A percentile compares a stretch with the other conserved stretches of the same genome.
These are phyloP conservation scores for Drosophila emarginata DNA, from an alignment of 2,888 invertebrate genomes.

Conservation along the genomic window DNA sequence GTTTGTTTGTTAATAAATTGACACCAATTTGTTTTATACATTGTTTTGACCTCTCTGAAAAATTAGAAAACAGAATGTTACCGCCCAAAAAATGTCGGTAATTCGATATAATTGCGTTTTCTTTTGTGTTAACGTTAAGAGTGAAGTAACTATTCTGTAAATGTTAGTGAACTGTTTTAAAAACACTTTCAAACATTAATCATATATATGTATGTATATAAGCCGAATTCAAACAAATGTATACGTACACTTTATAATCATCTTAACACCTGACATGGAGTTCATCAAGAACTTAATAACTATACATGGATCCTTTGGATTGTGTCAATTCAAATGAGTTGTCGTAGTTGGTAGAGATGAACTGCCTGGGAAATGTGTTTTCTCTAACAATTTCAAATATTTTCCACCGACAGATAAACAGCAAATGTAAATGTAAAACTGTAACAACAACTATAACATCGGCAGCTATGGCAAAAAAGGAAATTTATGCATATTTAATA, in stretches of 20 bases:
- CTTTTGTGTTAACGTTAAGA: too few species aligned
- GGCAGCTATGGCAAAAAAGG: constrained; percentile 46
- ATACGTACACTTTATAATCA: background rate
- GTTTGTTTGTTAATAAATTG: too few species aligned
- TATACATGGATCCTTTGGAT: background rate
- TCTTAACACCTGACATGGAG: background rate
- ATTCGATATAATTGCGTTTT: too few species aligned
- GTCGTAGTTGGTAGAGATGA: background rate
- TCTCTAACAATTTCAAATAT: constrained; percentile 65
- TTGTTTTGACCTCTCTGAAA: too few species aligned
- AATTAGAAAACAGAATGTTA: too few species aligned
- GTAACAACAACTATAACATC: constrained; percentile 25
- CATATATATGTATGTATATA: too few species aligned
- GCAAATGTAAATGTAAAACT: constrained; percentile 66
- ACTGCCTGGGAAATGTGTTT: constrained; percentile 15
- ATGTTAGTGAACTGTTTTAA: too few species aligned
- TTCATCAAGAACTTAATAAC: background rate
- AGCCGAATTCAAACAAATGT: too few species aligned
- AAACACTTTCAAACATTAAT: too few species aligned
- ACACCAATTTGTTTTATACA: too few species aligned
- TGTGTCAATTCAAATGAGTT: constrained; percentile 9
- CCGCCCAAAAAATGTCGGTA: too few species aligned
- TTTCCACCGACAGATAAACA: constrained; percentile 66
- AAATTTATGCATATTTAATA: constrained; percentile 76
- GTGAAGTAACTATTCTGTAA: too few species aligned